Conservation (phyloP, 2,888 invertebrate species). For the Auanema sp. region DNA sequence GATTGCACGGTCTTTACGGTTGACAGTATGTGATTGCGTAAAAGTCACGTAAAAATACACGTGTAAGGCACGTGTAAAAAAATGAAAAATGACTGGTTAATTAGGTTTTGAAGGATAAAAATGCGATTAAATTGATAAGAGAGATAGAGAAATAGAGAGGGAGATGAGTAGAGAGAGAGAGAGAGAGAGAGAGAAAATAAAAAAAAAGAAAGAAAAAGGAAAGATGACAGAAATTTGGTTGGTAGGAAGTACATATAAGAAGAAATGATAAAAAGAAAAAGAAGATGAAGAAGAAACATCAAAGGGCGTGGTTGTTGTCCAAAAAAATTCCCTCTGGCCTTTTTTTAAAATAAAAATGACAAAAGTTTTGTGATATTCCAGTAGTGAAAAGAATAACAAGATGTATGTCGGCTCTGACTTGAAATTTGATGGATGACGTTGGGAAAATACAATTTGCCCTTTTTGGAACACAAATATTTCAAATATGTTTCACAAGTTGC, state of each 20-base stretch:
- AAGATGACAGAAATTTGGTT: slow-evolving; percentile 8
- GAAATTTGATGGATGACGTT: too few relatives aligned
- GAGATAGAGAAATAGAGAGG: slow-evolving; percentile 5
- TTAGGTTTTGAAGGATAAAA: not conserved
- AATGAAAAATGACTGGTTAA: slow-evolving; percentile 5
- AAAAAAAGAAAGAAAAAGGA: not conserved
- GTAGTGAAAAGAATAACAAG: too few relatives aligned
- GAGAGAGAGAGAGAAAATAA: not conserved
- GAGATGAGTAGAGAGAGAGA: slow-evolving; percentile 6
- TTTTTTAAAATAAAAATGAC: too few relatives aligned
- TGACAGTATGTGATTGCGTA: too few relatives aligned
- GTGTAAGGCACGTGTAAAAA: not conserved
- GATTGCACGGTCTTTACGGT: too few relatives aligned
- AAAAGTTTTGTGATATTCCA: too few relatives aligned
- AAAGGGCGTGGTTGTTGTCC: slow-evolving; percentile 2
- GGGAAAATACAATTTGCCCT: too few relatives aligned
- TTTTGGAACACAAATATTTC: too few relatives aligned
- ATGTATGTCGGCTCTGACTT: too few relatives aligned
- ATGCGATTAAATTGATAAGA: slow-evolving; percentile 2
- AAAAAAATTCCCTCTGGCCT: not conserved
- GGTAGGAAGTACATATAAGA: slow-evolving; percentile 2
- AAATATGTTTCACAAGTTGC: too few relatives aligned
- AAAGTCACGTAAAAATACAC: too few relatives aligned
- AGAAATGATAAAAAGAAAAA: not conserved
- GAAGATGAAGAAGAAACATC: not conserved